Evolutionary conservation across 37 sponge, comb jelly and placozoan species (phyloP), one percentile per base, ranked within the genome.

Genomic region (Mnemiopsis leidyi): DNA sequence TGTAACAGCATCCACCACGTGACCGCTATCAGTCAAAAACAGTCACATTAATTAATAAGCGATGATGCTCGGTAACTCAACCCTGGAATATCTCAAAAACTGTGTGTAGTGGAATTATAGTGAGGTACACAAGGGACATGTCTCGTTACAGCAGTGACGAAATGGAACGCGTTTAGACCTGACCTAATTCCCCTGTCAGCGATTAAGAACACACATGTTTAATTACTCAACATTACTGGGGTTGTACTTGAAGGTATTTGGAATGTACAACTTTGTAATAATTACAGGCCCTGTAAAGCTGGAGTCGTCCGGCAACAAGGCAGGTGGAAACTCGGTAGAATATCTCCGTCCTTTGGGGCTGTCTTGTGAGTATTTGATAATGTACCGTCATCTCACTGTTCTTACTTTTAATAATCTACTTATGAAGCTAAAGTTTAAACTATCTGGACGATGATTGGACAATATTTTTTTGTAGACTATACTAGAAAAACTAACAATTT

Each of bases 291-390:
- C 82, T 7, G 82, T 79, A 23, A 79, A 79, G 21, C 21, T 16
- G 36, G 82, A 79, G 75, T 29, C 30, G 20, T 29, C 30, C 20
- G 75, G 75, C 7, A 79, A 13, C 82, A 32, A 35, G 29, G 82
- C 31, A 33, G 37, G 37, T 79, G 82, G 30, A 34, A 30, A 35
- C 37, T 32, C 82, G 29, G 37, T 29, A 9, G 23, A 18, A 34
- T 79, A 79, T 29, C 82, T 79, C 36, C 2, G 82, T 13, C 82
- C 82, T 35, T 29, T 79, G 20, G 82, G 82, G 30, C 36, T 79
- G 3, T 79, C 82, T 29, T 79, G 82, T 79, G 37, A 36, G 82
- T 79, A 73, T 73, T 25, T n/a, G n/a, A n/a, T n/a, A n/a, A n/a
- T n/a, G n/a, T n/a, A n/a, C n/a, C n/a, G n/a, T n/a, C n/a, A n/a